A percentile compares a stretch with the other conserved stretches of the same genome.
phyloP scores from a whole-genome alignment of 2,888 invertebrate species.

The Drosophila gaucha region DNA sequence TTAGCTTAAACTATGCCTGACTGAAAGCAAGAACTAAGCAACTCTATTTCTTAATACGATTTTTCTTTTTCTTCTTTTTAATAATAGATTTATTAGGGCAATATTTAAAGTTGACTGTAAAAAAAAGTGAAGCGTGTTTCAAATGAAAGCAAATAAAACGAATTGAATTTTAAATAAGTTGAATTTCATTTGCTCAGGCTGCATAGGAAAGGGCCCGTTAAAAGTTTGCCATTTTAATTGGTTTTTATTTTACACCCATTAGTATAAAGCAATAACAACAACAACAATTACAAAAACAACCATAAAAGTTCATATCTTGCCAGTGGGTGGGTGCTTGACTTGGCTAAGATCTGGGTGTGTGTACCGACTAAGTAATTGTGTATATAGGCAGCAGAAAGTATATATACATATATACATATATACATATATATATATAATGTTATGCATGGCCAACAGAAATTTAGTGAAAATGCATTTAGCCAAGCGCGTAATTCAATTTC shows the following conservation, averaged over 20 bases:
- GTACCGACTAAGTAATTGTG: constrained; percentile 18
- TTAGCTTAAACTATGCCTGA: too few relatives aligned
- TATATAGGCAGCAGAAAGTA: too few relatives aligned
- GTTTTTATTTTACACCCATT: constrained; percentile 62
- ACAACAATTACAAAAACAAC: constrained; percentile 13
- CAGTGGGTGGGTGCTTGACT: constrained; percentile 30
- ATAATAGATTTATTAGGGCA: too few relatives aligned
- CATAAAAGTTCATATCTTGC: constrained; percentile 17
- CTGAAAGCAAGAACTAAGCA: too few relatives aligned
- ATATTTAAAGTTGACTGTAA: too few relatives aligned
- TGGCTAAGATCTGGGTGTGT: constrained; percentile 31
- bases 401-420: not conserved
- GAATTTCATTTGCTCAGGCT: constrained; percentile 59
- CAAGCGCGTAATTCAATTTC: constrained; percentile 81
- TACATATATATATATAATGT: constrained; percentile 22
- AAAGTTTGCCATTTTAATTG: constrained; percentile 68
- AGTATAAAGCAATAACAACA: constrained; percentile 52
- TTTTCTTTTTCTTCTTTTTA: too few relatives aligned
- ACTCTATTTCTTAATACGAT: too few relatives aligned
- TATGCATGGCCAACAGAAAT: constrained; percentile 60
- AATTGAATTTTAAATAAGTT: constrained; percentile 62
- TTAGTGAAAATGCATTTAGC: constrained; percentile 76
- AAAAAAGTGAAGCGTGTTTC: too few relatives aligned
- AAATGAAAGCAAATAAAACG: constrained; percentile 13
- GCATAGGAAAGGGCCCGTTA: constrained; percentile 28